Evolutionary conservation across 2,113 vertebrate species (phyloP).

Genomic region (Ictalurus punctatus): DNA sequence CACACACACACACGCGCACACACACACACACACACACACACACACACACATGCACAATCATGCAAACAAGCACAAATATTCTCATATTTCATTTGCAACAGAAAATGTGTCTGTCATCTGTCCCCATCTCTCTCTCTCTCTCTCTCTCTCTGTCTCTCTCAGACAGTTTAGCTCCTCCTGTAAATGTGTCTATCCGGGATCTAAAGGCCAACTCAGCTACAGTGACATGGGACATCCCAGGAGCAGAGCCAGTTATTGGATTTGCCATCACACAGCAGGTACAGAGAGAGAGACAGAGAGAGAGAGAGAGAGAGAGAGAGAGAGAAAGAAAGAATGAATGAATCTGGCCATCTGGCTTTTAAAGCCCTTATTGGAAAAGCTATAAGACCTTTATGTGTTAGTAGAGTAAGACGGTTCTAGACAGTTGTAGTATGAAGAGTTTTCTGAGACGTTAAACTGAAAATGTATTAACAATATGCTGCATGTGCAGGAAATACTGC

Average conservation of each 20-base stretch:
- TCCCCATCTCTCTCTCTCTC: conserved; percentile 3
- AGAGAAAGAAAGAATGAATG: background rate
- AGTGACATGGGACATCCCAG: conserved; percentile 95
- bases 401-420: background rate
- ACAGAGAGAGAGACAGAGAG: conserved; percentile 1
- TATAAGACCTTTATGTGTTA: background rate
- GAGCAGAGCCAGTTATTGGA: conserved; percentile 91
- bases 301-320: background rate
- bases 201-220: conserved; percentile 90
- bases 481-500: no score
- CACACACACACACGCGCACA: conserved; percentile 20
- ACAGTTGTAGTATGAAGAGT: background rate
- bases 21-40: conserved; percentile 26
- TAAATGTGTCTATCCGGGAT: conserved; percentile 91
- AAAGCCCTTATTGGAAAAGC: background rate
- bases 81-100: background rate
- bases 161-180: conserved; percentile 90
- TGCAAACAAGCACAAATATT: conserved; percentile 36
- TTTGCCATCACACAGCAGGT: conserved; percentile 98
- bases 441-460: background rate
- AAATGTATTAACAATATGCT: background rate
- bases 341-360: background rate
- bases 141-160: conserved; percentile 35
- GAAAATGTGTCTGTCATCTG: no score
- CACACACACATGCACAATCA: conserved; percentile 2